These are phyloP conservation scores for Apodemus speciosus DNA, from an alignment of 2,113 vertebrate species.

Conservation along the genomic window DNA sequence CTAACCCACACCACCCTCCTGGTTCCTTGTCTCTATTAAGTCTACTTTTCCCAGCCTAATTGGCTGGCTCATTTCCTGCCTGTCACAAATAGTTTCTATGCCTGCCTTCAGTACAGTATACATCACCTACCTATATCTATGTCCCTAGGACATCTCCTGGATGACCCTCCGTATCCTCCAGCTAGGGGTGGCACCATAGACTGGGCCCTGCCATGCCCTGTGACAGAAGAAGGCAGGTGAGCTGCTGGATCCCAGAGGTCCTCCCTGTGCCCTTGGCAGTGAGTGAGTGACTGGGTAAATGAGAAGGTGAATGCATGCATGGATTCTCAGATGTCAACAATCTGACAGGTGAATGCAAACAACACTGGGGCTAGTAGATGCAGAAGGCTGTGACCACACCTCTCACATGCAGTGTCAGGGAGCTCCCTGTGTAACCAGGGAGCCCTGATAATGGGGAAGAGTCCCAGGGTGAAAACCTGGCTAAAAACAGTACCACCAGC, in stretches of 20 bases:
- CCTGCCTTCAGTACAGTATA: too few relatives aligned
- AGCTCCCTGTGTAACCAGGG: not conserved
- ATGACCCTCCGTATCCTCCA: too few relatives aligned
- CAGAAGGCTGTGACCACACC: too few relatives aligned
- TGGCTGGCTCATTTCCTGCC: not conserved
- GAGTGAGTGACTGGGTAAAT: not conserved
- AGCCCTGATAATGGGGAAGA: not conserved
- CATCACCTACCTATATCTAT: not conserved
- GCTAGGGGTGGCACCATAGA: not conserved
- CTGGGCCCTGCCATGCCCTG: not conserved
- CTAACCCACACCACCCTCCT: not conserved
- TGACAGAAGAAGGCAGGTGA: not conserved
- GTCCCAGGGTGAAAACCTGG: too few relatives aligned
- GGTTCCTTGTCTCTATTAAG: not conserved
- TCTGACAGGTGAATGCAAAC: not conserved
- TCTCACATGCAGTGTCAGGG: not conserved
- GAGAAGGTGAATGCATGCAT: not conserved
- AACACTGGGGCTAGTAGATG: not conserved
- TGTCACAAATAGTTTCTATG: not conserved
- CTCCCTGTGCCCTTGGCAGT: too few relatives aligned
- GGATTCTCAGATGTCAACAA: not conserved
- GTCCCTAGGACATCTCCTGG: not conserved
- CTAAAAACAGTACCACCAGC: not conserved
- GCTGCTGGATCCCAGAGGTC: not conserved
- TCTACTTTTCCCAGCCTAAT: too few relatives aligned